These are phyloP conservation scores for Sarcophilus harrisii DNA, from an alignment of 2,797 vertebrate species.

Conservation along the genomic window DNA sequence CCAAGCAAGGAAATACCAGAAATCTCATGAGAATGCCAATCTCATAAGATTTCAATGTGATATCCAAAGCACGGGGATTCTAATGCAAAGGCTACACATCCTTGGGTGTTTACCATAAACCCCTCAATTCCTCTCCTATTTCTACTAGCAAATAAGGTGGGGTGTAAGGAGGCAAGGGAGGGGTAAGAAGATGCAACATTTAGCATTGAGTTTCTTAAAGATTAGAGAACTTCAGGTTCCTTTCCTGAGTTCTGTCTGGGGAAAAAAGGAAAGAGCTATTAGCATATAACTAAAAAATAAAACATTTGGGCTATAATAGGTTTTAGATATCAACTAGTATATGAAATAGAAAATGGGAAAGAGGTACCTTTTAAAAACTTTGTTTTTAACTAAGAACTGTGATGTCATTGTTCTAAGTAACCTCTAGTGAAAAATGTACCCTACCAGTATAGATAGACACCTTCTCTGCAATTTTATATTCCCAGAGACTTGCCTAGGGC, in stretches of 20 bases:
- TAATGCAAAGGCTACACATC: constrained; percentile 18
- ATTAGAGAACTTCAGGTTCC: not conserved
- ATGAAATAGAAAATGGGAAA: not conserved
- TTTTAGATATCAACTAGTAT: not conserved
- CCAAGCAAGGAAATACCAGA: constrained; percentile 42
- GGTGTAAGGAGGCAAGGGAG: no score
- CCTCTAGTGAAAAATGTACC: not conserved
- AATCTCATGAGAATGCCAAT: constrained; percentile 20
- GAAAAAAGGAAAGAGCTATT: not conserved
- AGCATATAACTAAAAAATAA: not conserved
- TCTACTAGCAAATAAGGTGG: not conserved
- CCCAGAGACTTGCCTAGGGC: not conserved
- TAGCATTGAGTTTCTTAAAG: not conserved
- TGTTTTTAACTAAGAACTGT: not conserved
- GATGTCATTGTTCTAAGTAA: not conserved
- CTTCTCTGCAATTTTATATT: not conserved
- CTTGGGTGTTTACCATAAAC: constrained; percentile 34
- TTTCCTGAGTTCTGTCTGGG: not conserved
- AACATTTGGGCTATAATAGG: not conserved
- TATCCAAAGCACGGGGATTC: constrained; percentile 43
- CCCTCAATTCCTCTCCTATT: constrained; percentile 6
- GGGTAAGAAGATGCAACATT: not conserved
- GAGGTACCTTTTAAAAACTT: not conserved
- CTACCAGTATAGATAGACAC: not conserved
- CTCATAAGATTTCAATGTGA: constrained; percentile 33